Base-by-base conservation (phyloP, 2,113 vertebrate species). In the Seriola rivoliana region DNA sequence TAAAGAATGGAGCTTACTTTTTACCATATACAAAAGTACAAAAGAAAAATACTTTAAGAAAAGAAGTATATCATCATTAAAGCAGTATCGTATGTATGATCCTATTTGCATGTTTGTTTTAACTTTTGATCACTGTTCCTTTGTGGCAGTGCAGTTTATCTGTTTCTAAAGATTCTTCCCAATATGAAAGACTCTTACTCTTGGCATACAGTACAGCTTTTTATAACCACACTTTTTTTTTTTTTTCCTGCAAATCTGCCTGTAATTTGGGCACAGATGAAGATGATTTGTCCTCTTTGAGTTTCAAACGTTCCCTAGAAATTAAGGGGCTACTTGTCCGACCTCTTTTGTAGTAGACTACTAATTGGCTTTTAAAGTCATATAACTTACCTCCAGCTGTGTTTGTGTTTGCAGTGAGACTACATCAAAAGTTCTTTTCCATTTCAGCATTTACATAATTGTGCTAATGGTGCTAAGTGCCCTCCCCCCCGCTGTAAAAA, bases 341-440 rank as follows among this genome's bases (percentile, higher is more conserved):
- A 67, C 42, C 11, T 59, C 8, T 67, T 55, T 76, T 42, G 21
- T 50, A 23, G 36, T 13, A 1, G 29, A 72, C 46, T 36, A 9
- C 23, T 84, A 82, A 80, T 81, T 77, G 64, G 64, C 80, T 81
- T 80, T 85, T 69, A 80, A 46, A 8, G 2, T 69, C 21, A 78
- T 13, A 14, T 17, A 29, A 52, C 36, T 42, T 32, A 29, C 59
- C 36, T 57, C 71, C 55, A 58, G 55, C 14, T 63, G 8, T 21
- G n/a, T 9, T 36, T 21, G 10, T 63, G 46, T 68, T 60, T 78
- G 50, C n/a, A 54, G 58, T 48, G 7, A 54, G 29, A 19, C 38
- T 21, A 29, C 29, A 59, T 42, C 32, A 54, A 16, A n/a, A 42
- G 21, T 54, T 70, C 7, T 69, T 59, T 77, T 57, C 48, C 1